These are phyloP conservation scores for Prochilodus magdalenae DNA, from an alignment of 2,113 vertebrate genomes.

Conservation along the genomic window DNA sequence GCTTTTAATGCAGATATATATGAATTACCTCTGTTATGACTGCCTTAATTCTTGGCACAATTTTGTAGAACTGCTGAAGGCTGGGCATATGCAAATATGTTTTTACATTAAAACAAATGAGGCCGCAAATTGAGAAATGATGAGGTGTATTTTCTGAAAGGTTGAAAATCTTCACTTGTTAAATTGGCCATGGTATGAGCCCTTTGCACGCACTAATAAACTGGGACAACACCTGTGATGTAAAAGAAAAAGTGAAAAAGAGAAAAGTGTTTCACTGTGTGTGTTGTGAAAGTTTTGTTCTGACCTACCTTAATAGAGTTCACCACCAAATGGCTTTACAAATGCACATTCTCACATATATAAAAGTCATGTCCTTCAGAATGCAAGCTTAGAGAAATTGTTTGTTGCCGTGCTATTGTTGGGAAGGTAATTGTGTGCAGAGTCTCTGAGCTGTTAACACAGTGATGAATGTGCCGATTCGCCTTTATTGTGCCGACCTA, in stretches of 20 bases:
- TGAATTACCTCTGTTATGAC: too few species aligned
- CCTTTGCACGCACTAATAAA: neutral
- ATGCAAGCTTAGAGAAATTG: slow-evolving; percentile 60
- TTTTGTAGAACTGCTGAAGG: too few species aligned
- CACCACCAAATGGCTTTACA: neutral
- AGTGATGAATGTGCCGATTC: slow-evolving; percentile 72
- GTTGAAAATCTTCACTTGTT: too few species aligned
- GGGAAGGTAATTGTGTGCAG: slow-evolving; percentile 67
- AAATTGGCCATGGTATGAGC: neutral
- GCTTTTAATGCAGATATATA: too few species aligned
- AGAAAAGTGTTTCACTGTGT: neutral
- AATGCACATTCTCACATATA: slow-evolving; percentile 11
- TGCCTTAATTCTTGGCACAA: too few species aligned
- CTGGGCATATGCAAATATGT: too few species aligned
- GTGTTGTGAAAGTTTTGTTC: neutral
- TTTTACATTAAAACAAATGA: too few species aligned
- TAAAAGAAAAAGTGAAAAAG: too few species aligned
- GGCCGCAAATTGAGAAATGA: too few species aligned
- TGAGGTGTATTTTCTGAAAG: too few species aligned
- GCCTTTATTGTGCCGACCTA: slow-evolving; percentile 57
- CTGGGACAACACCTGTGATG: neutral
- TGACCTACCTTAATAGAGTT: neutral
- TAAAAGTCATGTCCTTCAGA: slow-evolving; percentile 52
- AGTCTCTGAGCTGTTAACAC: slow-evolving; percentile 66
- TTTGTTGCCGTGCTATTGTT: slow-evolving; percentile 67